Conservation (phyloP, 2,888 invertebrate genomes). For the Xanthostigma xanthostigma region DNA sequence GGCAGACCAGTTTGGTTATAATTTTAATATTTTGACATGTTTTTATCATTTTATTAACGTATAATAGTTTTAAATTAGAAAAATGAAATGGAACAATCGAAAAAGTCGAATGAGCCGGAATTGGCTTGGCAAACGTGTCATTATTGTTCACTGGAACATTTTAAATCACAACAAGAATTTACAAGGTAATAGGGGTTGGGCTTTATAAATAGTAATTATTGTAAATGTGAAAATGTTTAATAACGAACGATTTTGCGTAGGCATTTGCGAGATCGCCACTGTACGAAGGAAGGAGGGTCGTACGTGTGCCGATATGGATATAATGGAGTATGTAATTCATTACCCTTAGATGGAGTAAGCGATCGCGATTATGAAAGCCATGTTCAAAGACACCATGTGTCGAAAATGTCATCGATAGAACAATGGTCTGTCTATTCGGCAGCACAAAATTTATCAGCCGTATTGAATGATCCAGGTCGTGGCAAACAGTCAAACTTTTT, state of each 20-base stretch:
- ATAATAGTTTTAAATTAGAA: neutral
- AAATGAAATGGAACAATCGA: slow-evolving; percentile 7
- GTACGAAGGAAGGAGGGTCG: slow-evolving; percentile 72
- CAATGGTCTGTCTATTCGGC: slow-evolving; percentile 82
- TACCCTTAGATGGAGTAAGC: slow-evolving; percentile 79
- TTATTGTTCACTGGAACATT: slow-evolving; percentile 43
- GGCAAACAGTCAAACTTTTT: slow-evolving; percentile 88
- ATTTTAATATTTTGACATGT: neutral
- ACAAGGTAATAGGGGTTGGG: slow-evolving; percentile 34
- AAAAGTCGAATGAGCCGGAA: slow-evolving; percentile 5
- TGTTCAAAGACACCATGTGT: slow-evolving; percentile 50
- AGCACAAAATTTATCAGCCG: slow-evolving; percentile 87
- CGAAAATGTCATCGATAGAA: slow-evolving; percentile 26
- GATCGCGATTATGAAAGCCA: slow-evolving; percentile 81
- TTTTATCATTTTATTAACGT: no score
- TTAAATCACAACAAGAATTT: slow-evolving; percentile 41
- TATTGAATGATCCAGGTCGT: slow-evolving; percentile 85
- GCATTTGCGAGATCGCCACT: slow-evolving; percentile 66
- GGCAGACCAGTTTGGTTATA: neutral
- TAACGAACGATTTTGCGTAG: slow-evolving; percentile 30
- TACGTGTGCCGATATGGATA: slow-evolving; percentile 77
- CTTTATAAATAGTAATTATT: neutral
- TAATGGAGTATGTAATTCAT: slow-evolving; percentile 70
- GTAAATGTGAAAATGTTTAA: neutral
- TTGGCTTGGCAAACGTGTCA: slow-evolving; percentile 44